A percentile compares a stretch with the other conserved stretches of the same genome.
phyloP scores from a whole-genome alignment of 1,140 invertebrate genomes.

The Spodoptera frugiperda region DNA sequence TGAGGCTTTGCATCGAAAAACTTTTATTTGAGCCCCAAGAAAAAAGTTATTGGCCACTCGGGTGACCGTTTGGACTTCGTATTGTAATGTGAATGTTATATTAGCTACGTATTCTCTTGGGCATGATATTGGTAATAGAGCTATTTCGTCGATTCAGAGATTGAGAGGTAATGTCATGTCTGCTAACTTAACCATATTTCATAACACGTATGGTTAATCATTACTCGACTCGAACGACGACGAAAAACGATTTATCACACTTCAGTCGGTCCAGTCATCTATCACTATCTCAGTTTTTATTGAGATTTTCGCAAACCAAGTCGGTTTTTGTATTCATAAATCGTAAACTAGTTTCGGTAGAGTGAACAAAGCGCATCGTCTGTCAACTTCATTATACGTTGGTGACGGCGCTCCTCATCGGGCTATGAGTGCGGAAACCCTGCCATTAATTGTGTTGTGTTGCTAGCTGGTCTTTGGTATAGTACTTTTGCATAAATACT shows the following conservation, averaged over 20 bases:
- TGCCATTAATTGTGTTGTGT: not conserved
- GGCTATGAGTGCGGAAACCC: not conserved
- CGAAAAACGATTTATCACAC: too few species aligned
- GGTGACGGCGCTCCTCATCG: conserved; percentile 15
- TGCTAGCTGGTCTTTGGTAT: not conserved
- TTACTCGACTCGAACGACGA: not conserved
- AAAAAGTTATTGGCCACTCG: not conserved
- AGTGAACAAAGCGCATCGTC: conserved; percentile 27
- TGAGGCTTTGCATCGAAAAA: not conserved
- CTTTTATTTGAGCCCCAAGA: conserved; percentile 2
- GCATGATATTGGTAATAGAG: not conserved
- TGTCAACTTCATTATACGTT: not conserved
- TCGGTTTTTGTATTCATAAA: too few species aligned
- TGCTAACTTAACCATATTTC: too few species aligned
- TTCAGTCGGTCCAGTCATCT: too few species aligned
- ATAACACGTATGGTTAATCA: not conserved
- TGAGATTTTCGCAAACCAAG: not conserved
- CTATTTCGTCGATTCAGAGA: not conserved
- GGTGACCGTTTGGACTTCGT: not conserved
- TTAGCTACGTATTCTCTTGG: too few species aligned
- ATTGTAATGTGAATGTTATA: too few species aligned
- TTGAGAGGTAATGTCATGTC: too few species aligned
- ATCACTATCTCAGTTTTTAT: not conserved
- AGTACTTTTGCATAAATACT: not conserved
- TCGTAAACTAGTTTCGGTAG: conserved; percentile 4